A percentile compares a stretch with the other conserved stretches of the same genome.
Evolutionary conservation across 2,888 invertebrate genomes (phyloP).

Genomic region (Cataglyphis rosenhaueri): DNA sequence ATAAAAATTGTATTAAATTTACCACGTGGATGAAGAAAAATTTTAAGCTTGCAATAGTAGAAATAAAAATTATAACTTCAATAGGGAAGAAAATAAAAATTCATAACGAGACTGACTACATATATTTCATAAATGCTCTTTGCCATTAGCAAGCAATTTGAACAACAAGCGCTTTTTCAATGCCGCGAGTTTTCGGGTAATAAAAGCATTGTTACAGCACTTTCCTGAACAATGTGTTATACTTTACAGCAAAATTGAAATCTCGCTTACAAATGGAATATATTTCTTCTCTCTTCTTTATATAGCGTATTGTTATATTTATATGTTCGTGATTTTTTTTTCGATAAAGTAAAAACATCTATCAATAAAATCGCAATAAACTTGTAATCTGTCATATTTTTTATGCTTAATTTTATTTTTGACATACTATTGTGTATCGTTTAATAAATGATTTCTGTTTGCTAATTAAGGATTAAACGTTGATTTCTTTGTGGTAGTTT

Average conservation of each 20-base stretch:
- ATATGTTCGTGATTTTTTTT: not conserved
- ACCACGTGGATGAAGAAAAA: not conserved
- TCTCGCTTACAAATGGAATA: slow-evolving; percentile 22
- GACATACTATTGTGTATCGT: not conserved
- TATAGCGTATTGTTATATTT: slow-evolving; percentile 15
- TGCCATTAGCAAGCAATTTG: slow-evolving; percentile 15
- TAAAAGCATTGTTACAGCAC: slow-evolving; percentile 1
- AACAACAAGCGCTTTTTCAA: slow-evolving; percentile 7
- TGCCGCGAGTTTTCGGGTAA: not conserved
- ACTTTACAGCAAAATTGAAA: slow-evolving; percentile 31
- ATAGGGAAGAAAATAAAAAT: not conserved
- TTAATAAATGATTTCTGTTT: slow-evolving; percentile 1
- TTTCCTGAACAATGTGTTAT: slow-evolving; percentile 19
- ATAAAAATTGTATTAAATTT: slow-evolving; percentile 6
- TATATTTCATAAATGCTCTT: slow-evolving; percentile 10
- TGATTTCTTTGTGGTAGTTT: slow-evolving; percentile 11
- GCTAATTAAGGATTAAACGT: slow-evolving; percentile 30
- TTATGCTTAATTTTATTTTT: not conserved
- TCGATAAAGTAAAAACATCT: not conserved
- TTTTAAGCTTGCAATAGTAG: not conserved
- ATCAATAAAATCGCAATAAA: slow-evolving; percentile 16
- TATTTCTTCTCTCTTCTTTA: slow-evolving; percentile 12
- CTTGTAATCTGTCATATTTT: slow-evolving; percentile 23
- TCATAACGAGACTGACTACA: not conserved
- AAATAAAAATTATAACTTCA: not conserved